Evolutionary conservation across 1,140 invertebrate genomes (phyloP), one percentile per base, ranked within the genome.

Genomic region (Ceratina australensis): DNA sequence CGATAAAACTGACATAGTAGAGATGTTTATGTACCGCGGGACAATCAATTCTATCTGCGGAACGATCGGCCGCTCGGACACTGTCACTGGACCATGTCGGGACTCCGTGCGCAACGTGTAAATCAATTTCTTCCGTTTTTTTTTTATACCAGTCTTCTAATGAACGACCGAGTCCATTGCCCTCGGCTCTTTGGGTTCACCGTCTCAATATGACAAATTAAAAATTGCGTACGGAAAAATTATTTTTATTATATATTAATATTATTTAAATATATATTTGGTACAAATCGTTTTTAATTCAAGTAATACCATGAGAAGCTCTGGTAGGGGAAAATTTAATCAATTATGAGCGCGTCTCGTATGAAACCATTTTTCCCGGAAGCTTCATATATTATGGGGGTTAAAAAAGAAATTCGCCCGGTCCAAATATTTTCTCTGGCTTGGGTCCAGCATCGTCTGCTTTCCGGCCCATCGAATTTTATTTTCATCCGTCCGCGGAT

Each of bases 401-500:
- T 42, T 42, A 42, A 42, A 42, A 42, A 42, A 42, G 86, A 86
- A 85, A 83, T 28, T 4, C n/a, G 33, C 54, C 60, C 33, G 56
- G 63, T 50, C 80, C 69, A 60, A 79, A 82, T 74, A 84, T 78
- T 80, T 85, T 83, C 85, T 85, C 86, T 87, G 84, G 87, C 87
- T 42, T 77, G 78, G 72, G 83, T 88, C 87, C 89, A 90, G 81
- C 85, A 83, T 85, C 85, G 83, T 80, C 79, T 83, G 83, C 84
- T 89, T 52, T 84, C 86, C 84, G 81, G 80, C 77, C 87, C 80
- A 86, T 87, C 82, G 88, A 84, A 87, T 89, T 89, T 90, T 87
- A 90, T 90, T 90, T 88, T 79, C 84, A 83, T 75, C 72, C 64
- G 54, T 65, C 20, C 65, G 33, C 63, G 52, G 80, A 78, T 65